phyloP scores from a whole-genome alignment of 2,888 invertebrate species.

The Hirtodrosophila cameraria region DNA sequence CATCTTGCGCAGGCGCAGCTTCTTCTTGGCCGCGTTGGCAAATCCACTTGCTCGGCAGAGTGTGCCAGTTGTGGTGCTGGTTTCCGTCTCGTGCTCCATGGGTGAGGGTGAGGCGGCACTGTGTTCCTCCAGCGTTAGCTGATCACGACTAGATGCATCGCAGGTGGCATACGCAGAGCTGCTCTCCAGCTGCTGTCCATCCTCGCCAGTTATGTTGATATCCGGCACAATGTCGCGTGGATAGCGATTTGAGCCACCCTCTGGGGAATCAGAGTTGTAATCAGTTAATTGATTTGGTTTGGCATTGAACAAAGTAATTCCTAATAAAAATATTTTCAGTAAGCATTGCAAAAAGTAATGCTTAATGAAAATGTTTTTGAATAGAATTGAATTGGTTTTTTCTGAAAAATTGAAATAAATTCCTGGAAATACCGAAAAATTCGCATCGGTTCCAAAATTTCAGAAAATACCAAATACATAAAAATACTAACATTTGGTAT shows the following conservation, averaged over 20 bases:
- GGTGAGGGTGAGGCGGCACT: slow-evolving; percentile 66
- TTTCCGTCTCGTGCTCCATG: slow-evolving; percentile 73
- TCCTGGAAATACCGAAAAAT: no score
- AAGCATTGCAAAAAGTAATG: no score
- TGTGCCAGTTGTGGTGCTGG: slow-evolving; percentile 64
- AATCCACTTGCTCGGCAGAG: slow-evolving; percentile 46
- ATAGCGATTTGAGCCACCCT: slow-evolving; percentile 69
- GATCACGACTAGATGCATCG: slow-evolving; percentile 59
- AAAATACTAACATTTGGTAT: no score
- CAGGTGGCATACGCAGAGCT: slow-evolving; percentile 51
- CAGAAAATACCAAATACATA: no score
- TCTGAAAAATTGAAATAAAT: no score
- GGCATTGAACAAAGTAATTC: no score
- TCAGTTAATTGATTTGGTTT: no score
- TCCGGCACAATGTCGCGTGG: slow-evolving; percentile 79
- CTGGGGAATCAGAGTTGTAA: no score
- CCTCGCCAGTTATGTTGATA: slow-evolving; percentile 82
- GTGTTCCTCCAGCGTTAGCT: slow-evolving; percentile 71
- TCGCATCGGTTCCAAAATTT: no score
- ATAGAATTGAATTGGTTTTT: no score
- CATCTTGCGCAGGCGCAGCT: slow-evolving; percentile 82
- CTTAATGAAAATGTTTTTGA: no score
- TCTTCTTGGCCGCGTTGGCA: slow-evolving; percentile 74
- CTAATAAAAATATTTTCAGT: no score
- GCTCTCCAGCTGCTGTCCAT: slow-evolving; percentile 64